These are phyloP conservation scores for Habroteleia sp. DNA, from an alignment of 2,888 invertebrate species.

Conservation along the genomic window DNA sequence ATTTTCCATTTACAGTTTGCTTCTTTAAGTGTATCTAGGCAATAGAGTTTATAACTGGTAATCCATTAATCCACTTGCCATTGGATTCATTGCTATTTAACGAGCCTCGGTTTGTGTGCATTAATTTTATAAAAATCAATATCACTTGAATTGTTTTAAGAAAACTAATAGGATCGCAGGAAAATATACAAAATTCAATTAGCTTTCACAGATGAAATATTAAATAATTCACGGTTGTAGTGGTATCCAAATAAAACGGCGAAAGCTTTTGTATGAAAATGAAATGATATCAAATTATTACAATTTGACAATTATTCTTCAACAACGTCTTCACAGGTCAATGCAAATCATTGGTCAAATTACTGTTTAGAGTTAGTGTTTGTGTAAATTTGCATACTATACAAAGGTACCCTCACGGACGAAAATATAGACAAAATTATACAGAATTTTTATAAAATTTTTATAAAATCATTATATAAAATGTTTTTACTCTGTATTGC, in stretches of 20 bases:
- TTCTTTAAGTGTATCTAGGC: too few species aligned
- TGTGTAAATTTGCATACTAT: conserved; percentile 1
- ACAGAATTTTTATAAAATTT: too few species aligned
- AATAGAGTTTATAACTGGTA: neutral
- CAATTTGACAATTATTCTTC: conserved; percentile 19
- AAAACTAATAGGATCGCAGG: neutral
- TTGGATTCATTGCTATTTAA: neutral
- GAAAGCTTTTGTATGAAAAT: neutral
- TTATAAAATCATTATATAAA: too few species aligned
- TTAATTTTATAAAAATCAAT: neutral
- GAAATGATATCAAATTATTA: neutral
- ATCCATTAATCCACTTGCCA: neutral
- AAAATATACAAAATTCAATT: conserved; percentile 5
- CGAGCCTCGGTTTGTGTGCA: neutral
- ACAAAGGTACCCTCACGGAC: too few species aligned
- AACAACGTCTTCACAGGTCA: neutral
- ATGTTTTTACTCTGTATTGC: too few species aligned
- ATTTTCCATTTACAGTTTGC: too few species aligned
- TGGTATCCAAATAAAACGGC: neutral
- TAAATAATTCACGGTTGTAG: neutral
- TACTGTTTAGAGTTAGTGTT: conserved; percentile 28
- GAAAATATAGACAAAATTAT: too few species aligned
- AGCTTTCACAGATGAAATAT: neutral
- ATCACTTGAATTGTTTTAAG: neutral
- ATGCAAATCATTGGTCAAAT: conserved; percentile 23